A percentile compares a stretch with the other conserved stretches of the same genome.
phyloP scores from a whole-genome alignment of 1,140 invertebrate species.

The Vanessa atalanta region DNA sequence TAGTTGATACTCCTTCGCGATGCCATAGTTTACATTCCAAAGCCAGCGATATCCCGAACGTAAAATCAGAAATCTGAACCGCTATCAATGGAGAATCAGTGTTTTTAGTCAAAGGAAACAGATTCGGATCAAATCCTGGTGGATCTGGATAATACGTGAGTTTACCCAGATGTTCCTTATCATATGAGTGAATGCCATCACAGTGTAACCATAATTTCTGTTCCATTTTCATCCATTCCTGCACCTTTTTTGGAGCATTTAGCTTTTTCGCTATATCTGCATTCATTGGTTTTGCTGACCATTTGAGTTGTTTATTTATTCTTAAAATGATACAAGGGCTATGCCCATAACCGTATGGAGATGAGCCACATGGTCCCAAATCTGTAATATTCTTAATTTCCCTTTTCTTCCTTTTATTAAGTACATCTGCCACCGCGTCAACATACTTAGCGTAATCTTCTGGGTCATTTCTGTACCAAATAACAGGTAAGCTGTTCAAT shows the following conservation, averaged over 20 bases:
- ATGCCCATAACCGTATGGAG: constrained; percentile 66
- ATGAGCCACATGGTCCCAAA: constrained; percentile 60
- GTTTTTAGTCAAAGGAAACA: constrained; percentile 52
- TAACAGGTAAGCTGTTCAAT: constrained; percentile 53
- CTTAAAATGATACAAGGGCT: constrained; percentile 66
- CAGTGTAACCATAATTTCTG: constrained; percentile 64
- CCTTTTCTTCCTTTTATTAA: constrained; percentile 46
- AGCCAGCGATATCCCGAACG: constrained; percentile 59
- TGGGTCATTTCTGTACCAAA: constrained; percentile 56
- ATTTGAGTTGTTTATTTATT: constrained; percentile 62
- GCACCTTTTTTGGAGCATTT: constrained; percentile 50
- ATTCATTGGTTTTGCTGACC: constrained; percentile 54
- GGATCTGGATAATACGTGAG: constrained; percentile 67
- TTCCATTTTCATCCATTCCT: constrained; percentile 49
- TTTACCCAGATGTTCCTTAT: constrained; percentile 65
- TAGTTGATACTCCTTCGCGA: constrained; percentile 51
- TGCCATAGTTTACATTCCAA: constrained; percentile 68
- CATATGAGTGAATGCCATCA: constrained; percentile 57
- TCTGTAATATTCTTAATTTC: constrained; percentile 32
- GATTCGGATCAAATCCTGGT: constrained; percentile 60
- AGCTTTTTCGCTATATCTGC: constrained; percentile 36
- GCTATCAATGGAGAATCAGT: constrained; percentile 55
- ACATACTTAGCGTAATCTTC: constrained; percentile 63
- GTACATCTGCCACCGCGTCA: constrained; percentile 47
- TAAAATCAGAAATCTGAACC: constrained; percentile 63